A percentile compares a stretch with the other conserved stretches of the same genome.
Evolutionary conservation across 2,888 invertebrate genomes (phyloP).

Genomic region (Spatulosminthurus flaviceps): DNA sequence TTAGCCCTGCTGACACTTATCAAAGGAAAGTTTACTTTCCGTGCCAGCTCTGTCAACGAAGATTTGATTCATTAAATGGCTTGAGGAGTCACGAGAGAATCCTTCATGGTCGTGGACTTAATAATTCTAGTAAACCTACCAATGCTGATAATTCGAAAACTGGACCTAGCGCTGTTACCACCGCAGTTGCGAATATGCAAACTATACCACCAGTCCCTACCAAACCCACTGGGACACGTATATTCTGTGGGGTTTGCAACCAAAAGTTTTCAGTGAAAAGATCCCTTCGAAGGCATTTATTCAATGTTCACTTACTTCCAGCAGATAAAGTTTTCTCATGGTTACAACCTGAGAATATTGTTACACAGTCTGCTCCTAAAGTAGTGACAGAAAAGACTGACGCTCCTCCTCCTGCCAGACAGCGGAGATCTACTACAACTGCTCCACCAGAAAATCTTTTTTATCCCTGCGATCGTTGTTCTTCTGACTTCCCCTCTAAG

Average conservation of each 20-base stretch:
- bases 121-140: too few relatives aligned
- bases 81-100: background rate
- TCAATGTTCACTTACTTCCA: background rate
- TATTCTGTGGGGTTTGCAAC: background rate
- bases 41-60: background rate
- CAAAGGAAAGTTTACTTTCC: background rate
- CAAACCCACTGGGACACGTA: background rate
- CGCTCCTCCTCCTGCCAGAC: too few relatives aligned
- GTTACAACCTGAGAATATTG: background rate
- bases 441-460: background rate
- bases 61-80: background rate
- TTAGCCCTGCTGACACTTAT: background rate
- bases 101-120: background rate
- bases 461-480: background rate
- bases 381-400: too few relatives aligned
- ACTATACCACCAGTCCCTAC: too few relatives aligned
- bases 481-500: background rate
- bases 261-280: background rate
- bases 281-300: background rate
- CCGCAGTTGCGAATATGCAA: too few relatives aligned
- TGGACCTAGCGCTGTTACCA: too few relatives aligned
- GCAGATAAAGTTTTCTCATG: background rate
- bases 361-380: background rate
- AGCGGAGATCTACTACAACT: too few relatives aligned
- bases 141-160: too few relatives aligned